A percentile compares a stretch with the other conserved stretches of the same genome.
Conservation (phyloP, 2,113 vertebrate genomes). For the Gallinago paraguaiae region DNA sequence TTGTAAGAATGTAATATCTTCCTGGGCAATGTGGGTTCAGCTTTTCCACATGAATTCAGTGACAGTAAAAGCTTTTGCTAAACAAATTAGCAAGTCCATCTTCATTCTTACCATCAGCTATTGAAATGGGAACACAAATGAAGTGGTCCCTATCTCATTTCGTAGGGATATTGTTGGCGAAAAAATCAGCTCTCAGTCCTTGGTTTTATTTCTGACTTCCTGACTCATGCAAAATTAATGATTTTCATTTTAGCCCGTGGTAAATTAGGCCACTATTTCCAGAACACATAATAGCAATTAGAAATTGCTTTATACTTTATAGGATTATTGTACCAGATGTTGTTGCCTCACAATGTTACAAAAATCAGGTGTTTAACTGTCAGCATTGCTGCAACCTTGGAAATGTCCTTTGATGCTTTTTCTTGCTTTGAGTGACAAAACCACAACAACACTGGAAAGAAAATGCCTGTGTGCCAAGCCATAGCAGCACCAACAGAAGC, state of each 20-base stretch:
- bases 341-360: background rate
- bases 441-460: background rate
- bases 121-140: background rate
- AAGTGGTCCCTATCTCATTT: background rate
- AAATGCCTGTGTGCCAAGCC: background rate
- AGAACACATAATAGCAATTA: background rate
- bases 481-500: background rate
- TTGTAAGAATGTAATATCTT: background rate
- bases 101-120: background rate
- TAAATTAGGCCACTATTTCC: background rate
- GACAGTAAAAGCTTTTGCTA: background rate
- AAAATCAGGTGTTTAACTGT: background rate
- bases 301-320: background rate
- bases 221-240: background rate
- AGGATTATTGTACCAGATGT: background rate
- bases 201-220: background rate
- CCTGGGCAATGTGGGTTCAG: background rate
- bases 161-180: background rate
- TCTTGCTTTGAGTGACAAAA: background rate
- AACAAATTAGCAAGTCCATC: background rate
- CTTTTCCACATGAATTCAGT: background rate
- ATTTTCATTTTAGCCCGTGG: background rate
- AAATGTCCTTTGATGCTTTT: background rate
- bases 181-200: background rate
- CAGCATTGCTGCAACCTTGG: background rate